Conservation (phyloP, 2,797 vertebrate genomes). For the Lates japonicus region DNA sequence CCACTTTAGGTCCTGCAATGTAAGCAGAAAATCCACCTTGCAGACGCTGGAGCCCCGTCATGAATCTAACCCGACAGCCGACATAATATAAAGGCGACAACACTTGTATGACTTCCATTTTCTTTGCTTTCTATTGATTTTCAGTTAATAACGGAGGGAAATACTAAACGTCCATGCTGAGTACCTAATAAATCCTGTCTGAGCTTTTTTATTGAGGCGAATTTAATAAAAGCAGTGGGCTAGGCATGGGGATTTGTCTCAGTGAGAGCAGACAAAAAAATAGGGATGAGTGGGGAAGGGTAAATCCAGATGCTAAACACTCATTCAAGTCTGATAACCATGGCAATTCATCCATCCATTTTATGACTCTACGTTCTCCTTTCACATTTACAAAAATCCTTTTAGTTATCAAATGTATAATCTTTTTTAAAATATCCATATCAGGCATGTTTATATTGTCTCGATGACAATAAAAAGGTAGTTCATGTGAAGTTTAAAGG, state of each 20-base stretch:
- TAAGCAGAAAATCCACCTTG: constrained; percentile 99
- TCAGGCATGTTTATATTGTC: constrained; percentile 20
- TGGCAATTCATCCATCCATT: constrained; percentile 60
- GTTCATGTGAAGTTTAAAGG: constrained; percentile 62
- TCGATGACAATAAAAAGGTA: constrained; percentile 36
- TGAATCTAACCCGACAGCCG: constrained; percentile 99
- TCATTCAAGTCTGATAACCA: constrained; percentile 77
- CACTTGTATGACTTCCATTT: constrained; percentile 99
- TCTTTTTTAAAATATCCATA: constrained; percentile 19
- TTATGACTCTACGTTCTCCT: constrained; percentile 26
- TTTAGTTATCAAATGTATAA: constrained; percentile 8
- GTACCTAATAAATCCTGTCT: constrained; percentile 99
- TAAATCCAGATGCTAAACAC: constrained; percentile 81
- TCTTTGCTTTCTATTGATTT: constrained; percentile 99
- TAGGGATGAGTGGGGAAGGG: constrained; percentile 74
- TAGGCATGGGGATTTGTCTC: constrained; percentile 93
- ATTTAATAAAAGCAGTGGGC: constrained; percentile 99
- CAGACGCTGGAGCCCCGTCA: constrained; percentile 93
- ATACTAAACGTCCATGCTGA: constrained; percentile 99
- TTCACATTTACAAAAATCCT: constrained; percentile 39
- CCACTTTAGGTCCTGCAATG: constrained; percentile 99
- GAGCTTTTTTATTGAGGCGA: constrained; percentile 99
- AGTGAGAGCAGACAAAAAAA: constrained; percentile 83
- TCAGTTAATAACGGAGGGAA: constrained; percentile 99
- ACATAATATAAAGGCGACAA: constrained; percentile 99